Conservation (phyloP, 2,888 invertebrate species). For the Lamproptera curius region DNA sequence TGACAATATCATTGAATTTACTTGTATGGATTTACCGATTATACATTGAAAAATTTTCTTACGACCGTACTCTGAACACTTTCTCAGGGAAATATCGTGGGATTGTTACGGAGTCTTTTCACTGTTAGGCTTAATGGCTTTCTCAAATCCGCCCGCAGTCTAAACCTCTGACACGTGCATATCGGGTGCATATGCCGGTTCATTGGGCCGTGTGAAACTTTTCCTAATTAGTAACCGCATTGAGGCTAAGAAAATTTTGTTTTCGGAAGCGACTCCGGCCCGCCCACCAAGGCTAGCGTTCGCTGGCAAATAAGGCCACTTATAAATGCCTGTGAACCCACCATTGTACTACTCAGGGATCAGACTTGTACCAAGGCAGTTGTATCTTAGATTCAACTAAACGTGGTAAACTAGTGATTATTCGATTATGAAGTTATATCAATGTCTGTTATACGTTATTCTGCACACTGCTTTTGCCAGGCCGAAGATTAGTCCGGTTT, state of each 20-base stretch:
- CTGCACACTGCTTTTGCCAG: constrained; percentile 41
- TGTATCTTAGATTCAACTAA: constrained; percentile 38
- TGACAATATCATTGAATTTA: no score
- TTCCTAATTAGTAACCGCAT: constrained; percentile 53
- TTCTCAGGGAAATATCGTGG: constrained; percentile 7
- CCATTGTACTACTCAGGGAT: constrained; percentile 59
- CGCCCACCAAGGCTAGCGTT: constrained; percentile 56
- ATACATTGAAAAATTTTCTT: no score
- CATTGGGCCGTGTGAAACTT: constrained; percentile 67
- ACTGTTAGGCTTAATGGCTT: constrained; percentile 25
- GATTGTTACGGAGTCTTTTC: constrained; percentile 18
- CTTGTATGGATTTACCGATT: no score
- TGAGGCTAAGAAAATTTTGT: constrained; percentile 59
- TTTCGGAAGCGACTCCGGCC: constrained; percentile 54
- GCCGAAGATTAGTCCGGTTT: constrained; percentile 43
- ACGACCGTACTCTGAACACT: background rate
- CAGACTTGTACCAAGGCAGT: constrained; percentile 41
- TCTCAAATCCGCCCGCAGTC: constrained; percentile 35
- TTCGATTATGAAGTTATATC: constrained; percentile 45
- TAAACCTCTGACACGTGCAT: constrained; percentile 53
- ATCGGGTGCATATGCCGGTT: constrained; percentile 41
- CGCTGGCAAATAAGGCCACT: constrained; percentile 63
- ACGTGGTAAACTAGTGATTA: constrained; percentile 18
- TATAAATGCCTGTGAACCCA: constrained; percentile 70
- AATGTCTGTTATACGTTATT: constrained; percentile 46